Conservation (phyloP, 1,140 invertebrate genomes). For the Hyles vespertilio region DNA sequence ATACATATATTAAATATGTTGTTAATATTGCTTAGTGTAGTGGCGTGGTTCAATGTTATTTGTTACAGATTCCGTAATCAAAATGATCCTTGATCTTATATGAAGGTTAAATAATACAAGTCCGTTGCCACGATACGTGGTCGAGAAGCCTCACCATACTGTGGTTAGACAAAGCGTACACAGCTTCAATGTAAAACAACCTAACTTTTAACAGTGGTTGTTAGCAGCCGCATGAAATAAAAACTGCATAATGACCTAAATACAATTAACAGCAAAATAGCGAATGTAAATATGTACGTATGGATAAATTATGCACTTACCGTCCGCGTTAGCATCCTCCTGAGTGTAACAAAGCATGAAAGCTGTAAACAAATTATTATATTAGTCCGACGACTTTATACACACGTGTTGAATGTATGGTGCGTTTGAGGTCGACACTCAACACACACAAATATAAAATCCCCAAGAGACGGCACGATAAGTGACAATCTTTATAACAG, state of each 20-base stretch:
- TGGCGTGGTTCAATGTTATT: too few relatives aligned
- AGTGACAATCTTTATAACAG: too few relatives aligned
- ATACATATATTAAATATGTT: too few relatives aligned
- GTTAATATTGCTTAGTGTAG: too few relatives aligned
- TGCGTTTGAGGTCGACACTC: too few relatives aligned
- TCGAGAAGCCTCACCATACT: not conserved
- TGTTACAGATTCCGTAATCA: too few relatives aligned
- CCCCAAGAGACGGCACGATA: too few relatives aligned
- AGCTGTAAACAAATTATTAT: slow-evolving; percentile 83
- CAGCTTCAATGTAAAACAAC: slow-evolving; percentile 44
- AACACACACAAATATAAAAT: too few relatives aligned
- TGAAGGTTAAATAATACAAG: too few relatives aligned
- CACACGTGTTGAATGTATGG: too few relatives aligned
- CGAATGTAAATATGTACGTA: slow-evolving; percentile 37
- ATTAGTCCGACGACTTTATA: slow-evolving; percentile 5
- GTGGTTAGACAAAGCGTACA: slow-evolving; percentile 59
- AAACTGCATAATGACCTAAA: slow-evolving; percentile 58
- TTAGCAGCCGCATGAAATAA: slow-evolving; percentile 57
- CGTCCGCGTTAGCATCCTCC: slow-evolving; percentile 91
- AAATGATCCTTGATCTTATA: too few relatives aligned
- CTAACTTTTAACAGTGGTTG: slow-evolving; percentile 49
- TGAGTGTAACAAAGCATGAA: slow-evolving; percentile 95
- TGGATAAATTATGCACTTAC: slow-evolving; percentile 77
- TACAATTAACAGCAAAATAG: slow-evolving; percentile 60
- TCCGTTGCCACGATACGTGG: too few relatives aligned